Evolutionary conservation across 2,797 vertebrate species (phyloP), one percentile per base, ranked within the genome.

Genomic region (Monodelphis domestica): DNA sequence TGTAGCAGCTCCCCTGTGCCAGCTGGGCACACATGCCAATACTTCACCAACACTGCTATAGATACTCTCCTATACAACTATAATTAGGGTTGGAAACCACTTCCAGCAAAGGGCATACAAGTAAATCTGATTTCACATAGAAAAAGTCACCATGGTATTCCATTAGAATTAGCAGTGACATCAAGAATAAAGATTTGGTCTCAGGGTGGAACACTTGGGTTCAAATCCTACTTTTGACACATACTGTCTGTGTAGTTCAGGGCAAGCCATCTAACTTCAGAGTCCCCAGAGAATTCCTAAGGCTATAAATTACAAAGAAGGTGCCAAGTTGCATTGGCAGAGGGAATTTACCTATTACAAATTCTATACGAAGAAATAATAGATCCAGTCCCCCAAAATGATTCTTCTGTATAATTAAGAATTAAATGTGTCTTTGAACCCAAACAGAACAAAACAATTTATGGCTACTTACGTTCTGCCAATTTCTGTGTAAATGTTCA

Each of bases 401-500:
- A 10, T 84, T 26, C 38, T 50, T 50, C 38, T 9, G 84, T 10
- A 45, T 50, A 45, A 50, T 84, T 84, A 84, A 45, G 38, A 45
- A 38, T 9, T 63, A 84, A 84, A 50, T 50, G 24, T 26, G 10
- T 50, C 38, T 70, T 70, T 84, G 70, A 84, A 38, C 24, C 70
- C 38, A 50, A 84, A 84, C 2, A 84, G 70, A 84, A 84, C 38
- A 84, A 84, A 84, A 45, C 70, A 26, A 45, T 50, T 26, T 3
- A 26, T 50, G 30, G 94, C 21, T 95, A 99, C 99, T 99, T 98
- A 99, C 99, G 90, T 98, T 96, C 96, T 98, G 96, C 98, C 98
- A 95, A 99, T 97, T 95, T 99, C 99, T 0, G 99, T 99, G 98
- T 99, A 99, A 87, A 99, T 98, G 96, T 99, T 99, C 97, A 99